phyloP scores from a whole-genome alignment of 2,888 invertebrate genomes.

The Epistrophella euchroma region DNA sequence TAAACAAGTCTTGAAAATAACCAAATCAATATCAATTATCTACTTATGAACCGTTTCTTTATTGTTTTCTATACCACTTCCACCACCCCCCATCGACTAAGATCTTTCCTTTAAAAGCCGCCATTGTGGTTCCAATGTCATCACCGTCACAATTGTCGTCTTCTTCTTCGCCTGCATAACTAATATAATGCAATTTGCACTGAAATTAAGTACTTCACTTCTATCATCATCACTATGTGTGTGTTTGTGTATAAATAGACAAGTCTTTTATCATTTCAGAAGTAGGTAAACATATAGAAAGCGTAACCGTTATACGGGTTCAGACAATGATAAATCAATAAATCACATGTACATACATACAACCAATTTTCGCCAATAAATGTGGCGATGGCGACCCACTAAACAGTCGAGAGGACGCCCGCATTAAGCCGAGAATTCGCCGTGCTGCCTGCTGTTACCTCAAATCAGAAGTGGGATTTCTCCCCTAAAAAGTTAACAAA shows the following conservation, averaged over 20 bases:
- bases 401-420: conserved; percentile 4
- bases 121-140: conserved; percentile 31
- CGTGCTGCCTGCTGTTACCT: conserved; percentile 19
- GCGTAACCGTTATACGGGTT: conserved; percentile 28
- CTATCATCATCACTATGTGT: conserved; percentile 46
- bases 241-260: conserved; percentile 18
- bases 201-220: conserved; percentile 58
- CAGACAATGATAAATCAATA: conserved; percentile 71
- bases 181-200: conserved; percentile 67
- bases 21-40: conserved; percentile 70
- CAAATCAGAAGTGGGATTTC: conserved; percentile 45
- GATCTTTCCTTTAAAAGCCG: conserved; percentile 19
- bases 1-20: conserved; percentile 57
- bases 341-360: conserved; percentile 58
- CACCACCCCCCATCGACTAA: not conserved
- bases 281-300: not conserved
- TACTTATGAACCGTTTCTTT: conserved; percentile 45
- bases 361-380: conserved; percentile 52
- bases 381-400: conserved; percentile 16
- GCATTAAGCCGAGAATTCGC: conserved; percentile 15
- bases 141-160: conserved; percentile 17
- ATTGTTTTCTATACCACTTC: not conserved
- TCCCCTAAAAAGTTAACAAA: conserved; percentile 9
- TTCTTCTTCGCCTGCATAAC: conserved; percentile 38
- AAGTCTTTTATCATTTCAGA: conserved; percentile 8